Evolutionary conservation across 92 coral and sea anemone genomes (phyloP).

Genomic region (Palythoa caribaeorum): DNA sequence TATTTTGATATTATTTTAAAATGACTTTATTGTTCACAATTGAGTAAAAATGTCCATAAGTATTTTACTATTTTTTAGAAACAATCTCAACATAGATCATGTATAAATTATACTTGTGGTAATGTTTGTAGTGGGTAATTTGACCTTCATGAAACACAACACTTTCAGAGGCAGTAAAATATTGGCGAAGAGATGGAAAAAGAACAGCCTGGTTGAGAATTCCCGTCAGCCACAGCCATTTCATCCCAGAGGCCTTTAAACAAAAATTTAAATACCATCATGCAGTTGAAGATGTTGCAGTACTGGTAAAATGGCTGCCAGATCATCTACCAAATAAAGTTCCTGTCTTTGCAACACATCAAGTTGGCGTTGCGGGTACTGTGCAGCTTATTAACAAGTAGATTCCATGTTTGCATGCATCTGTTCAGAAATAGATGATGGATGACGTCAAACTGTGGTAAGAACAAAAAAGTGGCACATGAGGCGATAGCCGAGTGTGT

Average conservation of each 20-base stretch:
- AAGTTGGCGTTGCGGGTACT: conserved; percentile 89
- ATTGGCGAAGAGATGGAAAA: conserved; percentile 78
- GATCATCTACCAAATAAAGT: conserved; percentile 70
- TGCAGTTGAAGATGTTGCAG: conserved; percentile 76
- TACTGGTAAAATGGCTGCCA: conserved; percentile 87
- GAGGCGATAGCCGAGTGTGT: too few species aligned
- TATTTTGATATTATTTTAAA: too few species aligned
- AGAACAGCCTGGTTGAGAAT: conserved; percentile 85
- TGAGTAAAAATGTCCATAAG: too few species aligned
- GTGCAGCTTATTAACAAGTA: not conserved
- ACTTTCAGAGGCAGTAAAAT: conserved; percentile 59
- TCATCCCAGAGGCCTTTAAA: conserved; percentile 79
- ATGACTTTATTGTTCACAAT: too few species aligned
- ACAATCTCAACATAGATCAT: too few species aligned
- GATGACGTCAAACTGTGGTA: too few species aligned
- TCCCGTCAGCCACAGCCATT: conserved; percentile 74
- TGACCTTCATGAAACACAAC: not conserved
- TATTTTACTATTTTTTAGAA: too few species aligned
- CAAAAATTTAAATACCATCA: conserved; percentile 83
- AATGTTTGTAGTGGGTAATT: conserved; percentile 40
- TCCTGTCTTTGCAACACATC: conserved; percentile 87
- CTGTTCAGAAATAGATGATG: too few species aligned
- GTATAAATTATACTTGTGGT: not conserved
- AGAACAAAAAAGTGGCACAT: too few species aligned
- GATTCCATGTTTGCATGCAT: too few species aligned